A percentile compares a stretch with the other conserved stretches of the same genome.
Conservation (phyloP, 2,113 vertebrate species). For the Phalacrocorax pelagicus region DNA sequence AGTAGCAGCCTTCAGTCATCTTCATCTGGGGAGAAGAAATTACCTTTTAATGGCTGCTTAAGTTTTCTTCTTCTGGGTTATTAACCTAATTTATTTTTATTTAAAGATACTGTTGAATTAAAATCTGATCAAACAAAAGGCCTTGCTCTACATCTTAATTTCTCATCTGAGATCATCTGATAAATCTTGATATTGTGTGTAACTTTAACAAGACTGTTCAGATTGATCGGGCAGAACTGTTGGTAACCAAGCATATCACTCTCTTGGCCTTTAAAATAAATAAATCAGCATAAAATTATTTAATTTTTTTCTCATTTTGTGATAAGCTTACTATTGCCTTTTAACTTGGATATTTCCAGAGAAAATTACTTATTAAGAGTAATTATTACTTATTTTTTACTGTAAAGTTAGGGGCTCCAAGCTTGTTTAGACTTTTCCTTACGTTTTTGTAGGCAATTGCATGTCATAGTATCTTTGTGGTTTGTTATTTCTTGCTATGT, state of each 20-base stretch:
- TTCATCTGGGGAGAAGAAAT: neutral
- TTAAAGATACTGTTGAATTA: neutral
- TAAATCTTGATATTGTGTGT: neutral
- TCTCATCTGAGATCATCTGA: neutral
- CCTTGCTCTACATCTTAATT: neutral
- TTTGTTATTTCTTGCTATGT: neutral
- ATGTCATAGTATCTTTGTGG: neutral
- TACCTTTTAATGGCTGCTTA: neutral
- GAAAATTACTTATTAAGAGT: neutral
- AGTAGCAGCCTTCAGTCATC: neutral
- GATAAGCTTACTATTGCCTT: conserved; percentile 6
- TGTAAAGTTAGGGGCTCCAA: neutral
- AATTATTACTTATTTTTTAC: neutral
- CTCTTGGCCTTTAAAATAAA: conserved; percentile 20
- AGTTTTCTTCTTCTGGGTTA: neutral
- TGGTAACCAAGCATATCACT: neutral
- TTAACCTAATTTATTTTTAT: neutral
- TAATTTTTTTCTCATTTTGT: neutral
- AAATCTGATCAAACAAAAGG: neutral
- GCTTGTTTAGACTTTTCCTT: neutral
- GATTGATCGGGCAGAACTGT: neutral
- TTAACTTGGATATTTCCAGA: conserved; percentile 28
- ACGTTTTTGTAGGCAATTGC: neutral
- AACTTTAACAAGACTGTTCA: neutral
- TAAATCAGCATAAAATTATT: too few relatives aligned